phyloP scores from a whole-genome alignment of 2,113 vertebrate species.

The Urocolius indicus region DNA sequence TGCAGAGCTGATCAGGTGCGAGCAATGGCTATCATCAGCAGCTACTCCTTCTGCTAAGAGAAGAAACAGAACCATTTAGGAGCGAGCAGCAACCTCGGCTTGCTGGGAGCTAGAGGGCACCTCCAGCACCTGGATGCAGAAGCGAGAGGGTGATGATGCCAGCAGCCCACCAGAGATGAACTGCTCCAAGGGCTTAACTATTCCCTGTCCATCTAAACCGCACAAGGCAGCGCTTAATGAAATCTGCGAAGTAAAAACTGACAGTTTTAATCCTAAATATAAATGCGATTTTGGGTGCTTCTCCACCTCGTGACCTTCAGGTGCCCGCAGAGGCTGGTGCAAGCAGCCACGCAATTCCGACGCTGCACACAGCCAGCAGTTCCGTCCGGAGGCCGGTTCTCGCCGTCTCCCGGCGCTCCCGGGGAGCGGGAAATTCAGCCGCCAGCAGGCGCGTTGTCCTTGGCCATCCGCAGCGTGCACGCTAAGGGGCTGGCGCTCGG shows the following conservation, averaged over 20 bases:
- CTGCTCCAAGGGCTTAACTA: not conserved
- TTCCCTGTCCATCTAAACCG: not conserved
- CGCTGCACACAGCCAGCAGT: not conserved
- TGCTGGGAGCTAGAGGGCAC: not conserved
- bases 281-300: not conserved
- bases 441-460: accelerated
- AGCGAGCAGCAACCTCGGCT: not conserved
- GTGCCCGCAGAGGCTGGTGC: too few relatives aligned
- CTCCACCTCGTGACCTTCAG: accelerated
- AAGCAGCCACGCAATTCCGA: too few relatives aligned
- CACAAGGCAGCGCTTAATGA: not conserved
- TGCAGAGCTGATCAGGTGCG: not conserved
- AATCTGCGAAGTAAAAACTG: not conserved
- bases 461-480: accelerated
- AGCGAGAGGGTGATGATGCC: too few relatives aligned
- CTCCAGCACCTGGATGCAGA: accelerated
- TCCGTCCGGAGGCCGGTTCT: accelerated
- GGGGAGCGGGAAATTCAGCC: accelerated
- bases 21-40: too few relatives aligned
- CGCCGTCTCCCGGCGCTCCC: accelerated
- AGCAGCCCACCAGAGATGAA: accelerated
- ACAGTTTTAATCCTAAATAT: not conserved
- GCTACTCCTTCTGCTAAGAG: not conserved
- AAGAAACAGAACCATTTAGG: not conserved
- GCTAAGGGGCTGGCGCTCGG: too few relatives aligned